Evolutionary conservation across 2,888 invertebrate genomes (phyloP), one percentile per base, ranked within the genome.

Genomic region (Acanthosepion esculentum): DNA sequence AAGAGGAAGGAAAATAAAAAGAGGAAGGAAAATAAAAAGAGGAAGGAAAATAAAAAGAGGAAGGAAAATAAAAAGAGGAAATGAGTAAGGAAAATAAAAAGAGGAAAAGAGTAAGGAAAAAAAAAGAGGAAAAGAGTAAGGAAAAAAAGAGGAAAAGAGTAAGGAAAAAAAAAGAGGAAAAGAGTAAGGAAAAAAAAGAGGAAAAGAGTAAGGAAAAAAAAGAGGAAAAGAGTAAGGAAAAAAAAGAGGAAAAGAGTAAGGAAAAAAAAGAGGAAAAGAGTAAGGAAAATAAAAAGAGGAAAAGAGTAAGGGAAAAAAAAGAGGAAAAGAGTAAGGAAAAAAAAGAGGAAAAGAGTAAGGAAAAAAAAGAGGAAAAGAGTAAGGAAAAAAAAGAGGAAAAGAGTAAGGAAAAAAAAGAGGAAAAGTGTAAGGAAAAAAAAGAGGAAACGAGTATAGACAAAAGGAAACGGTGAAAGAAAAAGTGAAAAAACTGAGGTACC

Each of bases 261-360:
- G 10, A 0, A 10, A n/a, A n/a, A 29, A 8, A 8, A 10, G 29
- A 8, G 78, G 10, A 0, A 29, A 7, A 78, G n/a, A n/a, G n/a
- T n/a, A n/a, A n/a, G n/a, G 10, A 0, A 29, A 0, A n/a, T 5
- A 10, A 3, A n/a, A 0, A 7, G 1, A 78, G 12, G n/a, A 4
- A 8, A n/a, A 78, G 78, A n/a, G n/a, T 2, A 78, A 10, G 29
- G 29, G 2, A 10, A 10, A 12, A 29, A 7, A 7, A 12, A 64
- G 7, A 1, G 4, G 29, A 4, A n/a, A 7, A 10, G 29, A 10
- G 8, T 0, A 8, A n/a, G 10, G n/a, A 10, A 29, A 29, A n/a
- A n/a, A n/a, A n/a, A 1, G 5, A 8, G n/a, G 2, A n/a, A 12
- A 0, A 78, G 29, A 29, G 64, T 29, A 8, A 78, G 10, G 10